Evolutionary conservation across 2,888 invertebrate genomes (phyloP).

Genomic region (Lithodes maja): DNA sequence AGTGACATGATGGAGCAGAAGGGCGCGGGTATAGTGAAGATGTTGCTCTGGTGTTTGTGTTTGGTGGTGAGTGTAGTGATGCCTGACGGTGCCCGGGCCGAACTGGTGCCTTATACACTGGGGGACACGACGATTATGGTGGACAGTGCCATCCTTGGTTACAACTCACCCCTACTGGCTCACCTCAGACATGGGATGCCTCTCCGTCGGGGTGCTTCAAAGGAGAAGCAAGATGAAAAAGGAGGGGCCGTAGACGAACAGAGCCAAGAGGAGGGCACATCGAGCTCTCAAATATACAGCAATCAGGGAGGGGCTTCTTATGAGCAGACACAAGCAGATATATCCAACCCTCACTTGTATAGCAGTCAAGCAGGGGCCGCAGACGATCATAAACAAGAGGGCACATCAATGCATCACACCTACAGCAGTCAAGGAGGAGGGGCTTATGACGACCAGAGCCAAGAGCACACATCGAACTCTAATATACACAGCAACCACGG

Average conservation of each 20-base stretch:
- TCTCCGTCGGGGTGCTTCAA: not conserved
- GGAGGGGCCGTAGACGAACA: not conserved
- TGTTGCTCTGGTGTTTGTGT: not conserved
- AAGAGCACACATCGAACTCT: not conserved
- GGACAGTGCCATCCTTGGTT: constrained; percentile 36
- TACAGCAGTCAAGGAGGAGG: not conserved
- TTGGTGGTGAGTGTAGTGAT: constrained; percentile 15
- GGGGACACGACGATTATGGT: constrained; percentile 63
- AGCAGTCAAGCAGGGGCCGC: not conserved
- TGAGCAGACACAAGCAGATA: not conserved
- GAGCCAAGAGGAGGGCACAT: not conserved
- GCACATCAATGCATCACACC: not conserved
- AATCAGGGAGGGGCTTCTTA: no score
- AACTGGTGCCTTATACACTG: constrained; percentile 60
- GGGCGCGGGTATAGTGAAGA: not conserved
- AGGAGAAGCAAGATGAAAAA: not conserved
- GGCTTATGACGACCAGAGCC: not conserved
- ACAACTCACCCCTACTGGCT: constrained; percentile 49
- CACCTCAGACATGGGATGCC: constrained; percentile 45
- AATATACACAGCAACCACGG: not conserved
- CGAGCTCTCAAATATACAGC: no score
- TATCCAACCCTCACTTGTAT: not conserved
- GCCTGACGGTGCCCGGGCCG: not conserved
- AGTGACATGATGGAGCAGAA: not conserved
- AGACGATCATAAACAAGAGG: not conserved